phyloP scores from a whole-genome alignment of 2,888 invertebrate species.

The Unio pictorum region DNA sequence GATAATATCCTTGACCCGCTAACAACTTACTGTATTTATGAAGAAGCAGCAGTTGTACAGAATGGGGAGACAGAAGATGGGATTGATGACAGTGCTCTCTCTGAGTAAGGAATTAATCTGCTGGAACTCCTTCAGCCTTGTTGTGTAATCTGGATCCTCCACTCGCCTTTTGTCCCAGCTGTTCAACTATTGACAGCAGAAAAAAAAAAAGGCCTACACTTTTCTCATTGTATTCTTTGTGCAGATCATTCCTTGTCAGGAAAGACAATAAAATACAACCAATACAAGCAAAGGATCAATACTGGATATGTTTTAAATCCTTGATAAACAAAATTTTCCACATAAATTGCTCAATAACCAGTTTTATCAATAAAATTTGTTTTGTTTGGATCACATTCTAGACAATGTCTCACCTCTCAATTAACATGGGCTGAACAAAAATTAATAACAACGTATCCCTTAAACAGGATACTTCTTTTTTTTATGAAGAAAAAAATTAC shows the following conservation, averaged over 20 bases:
- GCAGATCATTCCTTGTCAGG: neutral
- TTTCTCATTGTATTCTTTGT: neutral
- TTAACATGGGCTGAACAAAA: no score
- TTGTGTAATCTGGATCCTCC: slow-evolving; percentile 94
- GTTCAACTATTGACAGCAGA: slow-evolving; percentile 77
- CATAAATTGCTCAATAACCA: no score
- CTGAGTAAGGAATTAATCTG: slow-evolving; percentile 76
- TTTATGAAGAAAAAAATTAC: no score
- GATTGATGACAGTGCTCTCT: slow-evolving; percentile 75
- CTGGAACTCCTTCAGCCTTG: slow-evolving; percentile 84
- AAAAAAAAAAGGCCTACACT: slow-evolving; percentile 19
- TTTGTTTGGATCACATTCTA: no score
- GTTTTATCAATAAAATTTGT: no score
- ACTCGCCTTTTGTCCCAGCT: slow-evolving; percentile 89
- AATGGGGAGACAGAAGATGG: slow-evolving; percentile 81
- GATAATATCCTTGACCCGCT: no score
- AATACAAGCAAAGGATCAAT: neutral
- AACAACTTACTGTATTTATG: slow-evolving; percentile 75
- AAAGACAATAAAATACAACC: neutral
- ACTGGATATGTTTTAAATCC: no score
- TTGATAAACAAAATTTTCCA: no score
- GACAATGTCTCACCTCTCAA: no score
- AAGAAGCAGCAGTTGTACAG: slow-evolving; percentile 85
- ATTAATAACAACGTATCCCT: no score
- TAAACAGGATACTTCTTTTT: no score